These are phyloP conservation scores for Megaustenia siamemsis DNA, from an alignment of 2,888 invertebrate species.

Conservation along the genomic window DNA sequence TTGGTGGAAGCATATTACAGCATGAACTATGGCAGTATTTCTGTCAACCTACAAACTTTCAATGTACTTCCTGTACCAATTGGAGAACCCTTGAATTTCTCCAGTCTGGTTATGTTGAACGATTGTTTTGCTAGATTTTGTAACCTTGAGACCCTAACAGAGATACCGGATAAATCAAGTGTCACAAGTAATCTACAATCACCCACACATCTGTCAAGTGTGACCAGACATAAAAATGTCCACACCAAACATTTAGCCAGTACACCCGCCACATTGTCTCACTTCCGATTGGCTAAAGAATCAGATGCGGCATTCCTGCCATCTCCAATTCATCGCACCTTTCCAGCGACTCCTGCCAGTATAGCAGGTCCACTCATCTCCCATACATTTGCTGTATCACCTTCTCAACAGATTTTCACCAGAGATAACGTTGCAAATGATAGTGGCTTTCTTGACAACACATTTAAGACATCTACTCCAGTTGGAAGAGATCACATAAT, in stretches of 20 bases:
- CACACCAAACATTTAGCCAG: not conserved
- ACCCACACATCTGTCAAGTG: not conserved
- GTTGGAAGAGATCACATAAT: constrained; percentile 45
- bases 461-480: constrained; percentile 76
- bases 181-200: not conserved
- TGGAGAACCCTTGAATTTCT: constrained; percentile 66
- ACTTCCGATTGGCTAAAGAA: constrained; percentile 20
- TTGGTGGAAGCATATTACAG: constrained; percentile 76
- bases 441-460: constrained; percentile 74
- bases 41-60: constrained; percentile 76
- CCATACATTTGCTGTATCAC: constrained; percentile 16
- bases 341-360: constrained; percentile 12
- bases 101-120: constrained; percentile 72
- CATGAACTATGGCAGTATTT: constrained; percentile 71
- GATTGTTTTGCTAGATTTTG: constrained; percentile 77
- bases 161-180: not conserved
- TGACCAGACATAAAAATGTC: not conserved
- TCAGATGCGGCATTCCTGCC: constrained; percentile 4
- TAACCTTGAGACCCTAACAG: constrained; percentile 72
- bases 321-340: constrained; percentile 46
- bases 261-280: constrained; percentile 23
- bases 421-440: constrained; percentile 65
- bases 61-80: constrained; percentile 77
- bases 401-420: not conserved
- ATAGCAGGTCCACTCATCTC: not conserved